Percentiles rank a stretch among this genome's conserved stretches.
Evolutionary conservation across 2,888 invertebrate species (phyloP).

Genomic region (Cephonodes hylas): DNA sequence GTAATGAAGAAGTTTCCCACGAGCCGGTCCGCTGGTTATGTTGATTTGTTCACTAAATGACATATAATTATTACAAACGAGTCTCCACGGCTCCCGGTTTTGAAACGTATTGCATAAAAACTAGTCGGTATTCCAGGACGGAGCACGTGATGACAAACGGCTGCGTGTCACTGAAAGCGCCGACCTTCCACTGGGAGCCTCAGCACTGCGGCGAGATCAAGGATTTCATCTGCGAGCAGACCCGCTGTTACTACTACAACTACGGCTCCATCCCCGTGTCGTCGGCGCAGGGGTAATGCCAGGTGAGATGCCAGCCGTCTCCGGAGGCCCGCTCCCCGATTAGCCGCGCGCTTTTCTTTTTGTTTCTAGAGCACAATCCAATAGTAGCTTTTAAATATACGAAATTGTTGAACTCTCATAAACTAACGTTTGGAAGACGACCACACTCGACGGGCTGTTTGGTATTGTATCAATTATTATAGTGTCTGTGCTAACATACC

Average conservation of each 20-base stretch:
- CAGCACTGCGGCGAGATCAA: conserved; percentile 91
- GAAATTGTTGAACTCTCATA: conserved; percentile 16
- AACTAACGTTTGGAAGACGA: conserved; percentile 47
- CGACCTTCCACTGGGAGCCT: conserved; percentile 90
- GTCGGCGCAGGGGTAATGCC: conserved; percentile 94
- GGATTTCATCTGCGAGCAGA: conserved; percentile 95
- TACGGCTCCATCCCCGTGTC: conserved; percentile 94
- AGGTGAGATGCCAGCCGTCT: conserved; percentile 86
- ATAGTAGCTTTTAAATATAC: conserved; percentile 10
- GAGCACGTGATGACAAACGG: conserved; percentile 83
- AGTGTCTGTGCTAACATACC: conserved; percentile 61
- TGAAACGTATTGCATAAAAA: conserved; percentile 55
- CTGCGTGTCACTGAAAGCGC: conserved; percentile 89
- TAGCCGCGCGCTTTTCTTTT: conserved; percentile 63
- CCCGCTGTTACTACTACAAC: conserved; percentile 94
- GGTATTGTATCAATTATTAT: conserved; percentile 25
- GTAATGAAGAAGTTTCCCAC: conserved; percentile 39
- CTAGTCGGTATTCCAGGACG: conserved; percentile 79
- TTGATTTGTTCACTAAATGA: conserved; percentile 17
- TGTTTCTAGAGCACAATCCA: conserved; percentile 7
- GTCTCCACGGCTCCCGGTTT: conserved; percentile 12
- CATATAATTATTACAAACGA: background rate
- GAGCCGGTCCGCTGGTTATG: conserved; percentile 34
- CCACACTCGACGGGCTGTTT: conserved; percentile 18
- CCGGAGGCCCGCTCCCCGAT: conserved; percentile 77